Conservation (phyloP, 2,113 vertebrate species). For the Pedionomus torquatus region DNA sequence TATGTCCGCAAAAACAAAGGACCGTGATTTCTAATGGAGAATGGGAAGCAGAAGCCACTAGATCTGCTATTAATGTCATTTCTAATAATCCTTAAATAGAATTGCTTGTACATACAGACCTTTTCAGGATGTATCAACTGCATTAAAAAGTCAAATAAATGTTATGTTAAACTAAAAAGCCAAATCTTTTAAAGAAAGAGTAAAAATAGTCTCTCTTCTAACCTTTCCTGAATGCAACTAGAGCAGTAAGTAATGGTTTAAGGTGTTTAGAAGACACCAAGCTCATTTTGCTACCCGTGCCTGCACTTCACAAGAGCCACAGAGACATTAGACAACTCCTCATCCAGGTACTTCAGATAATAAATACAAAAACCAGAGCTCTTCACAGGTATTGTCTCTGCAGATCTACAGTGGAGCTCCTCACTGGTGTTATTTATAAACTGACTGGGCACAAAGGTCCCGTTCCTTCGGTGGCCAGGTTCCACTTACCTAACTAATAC, state of each 20-base stretch:
- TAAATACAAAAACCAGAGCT: neutral
- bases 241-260: neutral
- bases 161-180: neutral
- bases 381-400: neutral
- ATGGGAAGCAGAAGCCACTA: neutral
- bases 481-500: neutral
- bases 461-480: neutral
- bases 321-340: neutral
- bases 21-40: neutral
- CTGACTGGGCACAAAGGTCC: neutral
- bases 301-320: neutral
- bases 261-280: neutral
- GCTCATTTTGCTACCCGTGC: neutral
- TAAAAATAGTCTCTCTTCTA: neutral
- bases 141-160: conserved; percentile 40
- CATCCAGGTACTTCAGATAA: neutral
- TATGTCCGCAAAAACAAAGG: conserved; percentile 44
- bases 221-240: neutral
- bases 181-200: neutral
- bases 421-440: neutral
- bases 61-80: conserved; percentile 28
- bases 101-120: neutral
- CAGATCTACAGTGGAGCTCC: neutral
- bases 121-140: neutral
- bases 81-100: conserved; percentile 26